Conservation (phyloP, 2,797 vertebrate species). For the Mastacembelus armatus region DNA sequence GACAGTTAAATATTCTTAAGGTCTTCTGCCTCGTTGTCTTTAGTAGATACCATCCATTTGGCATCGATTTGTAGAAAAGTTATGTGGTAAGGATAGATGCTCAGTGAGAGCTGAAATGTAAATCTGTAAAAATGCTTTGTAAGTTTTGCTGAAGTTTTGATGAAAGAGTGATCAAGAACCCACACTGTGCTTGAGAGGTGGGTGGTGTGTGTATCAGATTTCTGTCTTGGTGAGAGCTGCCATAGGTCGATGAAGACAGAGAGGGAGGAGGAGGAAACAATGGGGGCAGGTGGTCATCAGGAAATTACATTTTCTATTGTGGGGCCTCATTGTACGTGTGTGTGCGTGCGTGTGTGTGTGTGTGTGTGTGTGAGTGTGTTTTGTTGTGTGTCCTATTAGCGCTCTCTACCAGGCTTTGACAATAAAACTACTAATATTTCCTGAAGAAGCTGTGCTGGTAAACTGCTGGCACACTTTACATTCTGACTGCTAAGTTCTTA, state of each 20-base stretch:
- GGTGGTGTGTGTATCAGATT: constrained; percentile 42
- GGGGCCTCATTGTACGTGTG: constrained; percentile 9
- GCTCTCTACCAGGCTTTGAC: constrained; percentile 37
- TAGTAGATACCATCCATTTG: background rate
- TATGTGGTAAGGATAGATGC: constrained; percentile 2
- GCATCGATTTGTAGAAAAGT: constrained; percentile 11
- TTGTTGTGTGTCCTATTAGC: constrained; percentile 34
- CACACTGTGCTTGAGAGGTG: constrained; percentile 5
- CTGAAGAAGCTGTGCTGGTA: constrained; percentile 33
- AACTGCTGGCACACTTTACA: constrained; percentile 18
- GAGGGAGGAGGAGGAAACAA: constrained; percentile 32
- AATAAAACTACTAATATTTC: constrained; percentile 35
- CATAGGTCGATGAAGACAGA: constrained; percentile 9
- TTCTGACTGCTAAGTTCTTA: constrained; percentile 29
- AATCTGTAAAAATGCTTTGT: background rate
- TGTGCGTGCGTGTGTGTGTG: constrained; percentile 2
- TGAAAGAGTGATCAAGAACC: background rate
- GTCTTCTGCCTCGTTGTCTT: background rate
- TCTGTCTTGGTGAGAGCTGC: constrained; percentile 33
- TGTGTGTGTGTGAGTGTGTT: background rate
- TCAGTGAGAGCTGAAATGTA: too few relatives aligned
- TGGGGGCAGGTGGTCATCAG: constrained; percentile 58
- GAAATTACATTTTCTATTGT: constrained; percentile 66
- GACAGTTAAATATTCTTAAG: too few relatives aligned
- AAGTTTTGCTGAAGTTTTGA: constrained; percentile 29